A percentile compares a stretch with the other conserved stretches of the same genome.
Evolutionary conservation across 2,113 vertebrate genomes (phyloP).

Genomic region (Mionectes macconnelli): DNA sequence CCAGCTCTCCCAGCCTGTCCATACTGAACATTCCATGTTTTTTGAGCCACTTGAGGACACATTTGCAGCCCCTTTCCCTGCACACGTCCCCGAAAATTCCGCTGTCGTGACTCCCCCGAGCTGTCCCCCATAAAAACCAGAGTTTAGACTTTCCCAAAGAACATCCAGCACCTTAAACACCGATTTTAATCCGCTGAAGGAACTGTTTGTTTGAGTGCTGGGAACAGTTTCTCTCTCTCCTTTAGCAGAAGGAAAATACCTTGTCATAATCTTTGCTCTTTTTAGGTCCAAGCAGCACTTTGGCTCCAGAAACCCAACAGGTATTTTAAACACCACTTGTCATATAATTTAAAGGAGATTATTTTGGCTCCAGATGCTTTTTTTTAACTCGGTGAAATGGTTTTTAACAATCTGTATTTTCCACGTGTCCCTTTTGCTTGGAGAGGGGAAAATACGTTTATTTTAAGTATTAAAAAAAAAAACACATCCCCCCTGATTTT

Average conservation of each 20-base stretch:
- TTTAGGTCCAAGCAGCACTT: background rate
- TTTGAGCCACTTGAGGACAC: background rate
- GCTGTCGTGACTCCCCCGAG: background rate
- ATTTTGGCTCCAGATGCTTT: background rate
- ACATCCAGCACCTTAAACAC: background rate
- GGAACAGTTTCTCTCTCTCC: background rate
- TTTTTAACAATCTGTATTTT: background rate
- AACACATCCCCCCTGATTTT: background rate
- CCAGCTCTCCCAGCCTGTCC: background rate
- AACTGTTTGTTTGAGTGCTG: background rate
- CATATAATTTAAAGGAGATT: background rate
- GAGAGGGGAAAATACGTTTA: background rate
- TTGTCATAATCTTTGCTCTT: background rate
- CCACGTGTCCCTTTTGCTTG: background rate
- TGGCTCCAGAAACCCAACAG: background rate
- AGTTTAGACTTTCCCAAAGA: background rate
- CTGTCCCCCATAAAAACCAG: fast-evolving
- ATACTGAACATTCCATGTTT: background rate
- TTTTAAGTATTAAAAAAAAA: background rate
- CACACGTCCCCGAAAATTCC: background rate
- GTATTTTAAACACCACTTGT: background rate
- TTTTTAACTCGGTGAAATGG: background rate
- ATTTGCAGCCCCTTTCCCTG: background rate
- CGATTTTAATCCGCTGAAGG: background rate
- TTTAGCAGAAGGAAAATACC: background rate